Base-by-base conservation (phyloP, 2,888 invertebrate species). In the Drosophila neonasuta region DNA sequence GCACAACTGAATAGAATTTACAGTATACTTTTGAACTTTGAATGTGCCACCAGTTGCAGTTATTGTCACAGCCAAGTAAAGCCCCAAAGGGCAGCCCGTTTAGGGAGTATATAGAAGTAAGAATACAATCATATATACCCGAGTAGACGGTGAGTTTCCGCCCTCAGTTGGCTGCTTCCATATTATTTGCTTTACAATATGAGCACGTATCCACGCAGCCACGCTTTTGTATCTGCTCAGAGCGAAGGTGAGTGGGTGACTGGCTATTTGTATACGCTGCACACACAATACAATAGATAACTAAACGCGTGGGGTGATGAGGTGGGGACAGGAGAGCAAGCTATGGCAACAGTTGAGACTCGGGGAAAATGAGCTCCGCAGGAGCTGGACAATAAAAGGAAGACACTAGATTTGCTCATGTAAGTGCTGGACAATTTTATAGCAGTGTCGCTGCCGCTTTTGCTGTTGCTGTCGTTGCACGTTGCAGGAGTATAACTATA, bases 171-270 rank as follows among this genome's bases (percentile, higher is more conserved):
- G 45, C 49, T 41, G 60, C 65, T 73, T 70, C 67, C 68, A 50
- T 63, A 76, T 80, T 83, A 86, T 84, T 81, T 86, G 81, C 74
- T 69, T 64, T 60, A 65, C 74, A 81, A 67, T 86, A 80, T 77
- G 85, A 74, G 66, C 87, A 81, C 81, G 79, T 83, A 60, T 60
- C 49, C 67, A 57, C 57, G 71, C 67, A 41, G 13, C 13, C 39
- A 15, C 39, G 39, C 39, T 41, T 65, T 58, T 59, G 51, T 58
- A 36, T 45, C 17, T 41, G 24, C 24, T 7, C 6, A 52, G 57
- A 49, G 54, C 44, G 55, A 36, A 10, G 15, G 55, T 52, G 63
- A 13, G 63, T 49, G 50, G 48, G 54, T 55, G 74, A 46, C 20
- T 48, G 45, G 34, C 59, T 66, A 76, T 85, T 81, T 80, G 82